phyloP scores from a whole-genome alignment of 2,797 vertebrate genomes.

The Coranthus polyacanthus region DNA sequence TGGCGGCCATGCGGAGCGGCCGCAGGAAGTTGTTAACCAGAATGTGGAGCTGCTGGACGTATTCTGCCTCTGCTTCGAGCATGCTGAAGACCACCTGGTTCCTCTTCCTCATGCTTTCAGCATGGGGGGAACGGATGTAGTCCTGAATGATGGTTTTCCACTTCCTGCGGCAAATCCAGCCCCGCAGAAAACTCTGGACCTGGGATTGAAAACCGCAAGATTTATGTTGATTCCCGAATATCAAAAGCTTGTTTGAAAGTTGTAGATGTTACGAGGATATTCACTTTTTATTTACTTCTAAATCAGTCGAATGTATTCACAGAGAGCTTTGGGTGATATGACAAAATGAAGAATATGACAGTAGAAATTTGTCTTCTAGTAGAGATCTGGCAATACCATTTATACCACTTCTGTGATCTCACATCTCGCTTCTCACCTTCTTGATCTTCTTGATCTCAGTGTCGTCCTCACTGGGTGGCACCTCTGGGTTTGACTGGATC shows the following conservation, averaged over 20 bases:
- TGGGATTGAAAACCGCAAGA: conserved; percentile 54
- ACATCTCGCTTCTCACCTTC: no score
- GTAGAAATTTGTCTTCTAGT: no score
- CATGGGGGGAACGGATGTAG: conserved; percentile 97
- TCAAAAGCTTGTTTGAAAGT: no score
- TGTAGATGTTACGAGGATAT: no score
- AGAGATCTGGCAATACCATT: no score
- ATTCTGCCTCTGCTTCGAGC: conserved; percentile 97
- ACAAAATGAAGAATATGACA: no score
- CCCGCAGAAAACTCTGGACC: conserved; percentile 98
- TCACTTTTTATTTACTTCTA: no score
- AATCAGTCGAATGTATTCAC: no score
- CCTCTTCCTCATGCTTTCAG: conserved; percentile 98
- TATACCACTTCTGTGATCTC: no score
- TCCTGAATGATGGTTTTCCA: conserved; percentile 99
- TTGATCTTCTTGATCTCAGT: conserved; percentile 98
- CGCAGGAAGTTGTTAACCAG: conserved; percentile 98
- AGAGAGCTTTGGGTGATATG: no score
- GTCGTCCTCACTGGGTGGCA: conserved; percentile 89
- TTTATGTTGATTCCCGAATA: no score
- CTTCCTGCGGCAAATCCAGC: conserved; percentile 97
- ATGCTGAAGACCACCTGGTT: conserved; percentile 99
- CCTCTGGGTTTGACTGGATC: conserved; percentile 91
- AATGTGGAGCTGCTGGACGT: conserved; percentile 97
- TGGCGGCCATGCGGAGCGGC: conserved; percentile 97